A percentile compares a stretch with the other conserved stretches of the same genome.
Conservation (phyloP, 35 echinoderm and acorn worm species). For the Amphiura filiformis region DNA sequence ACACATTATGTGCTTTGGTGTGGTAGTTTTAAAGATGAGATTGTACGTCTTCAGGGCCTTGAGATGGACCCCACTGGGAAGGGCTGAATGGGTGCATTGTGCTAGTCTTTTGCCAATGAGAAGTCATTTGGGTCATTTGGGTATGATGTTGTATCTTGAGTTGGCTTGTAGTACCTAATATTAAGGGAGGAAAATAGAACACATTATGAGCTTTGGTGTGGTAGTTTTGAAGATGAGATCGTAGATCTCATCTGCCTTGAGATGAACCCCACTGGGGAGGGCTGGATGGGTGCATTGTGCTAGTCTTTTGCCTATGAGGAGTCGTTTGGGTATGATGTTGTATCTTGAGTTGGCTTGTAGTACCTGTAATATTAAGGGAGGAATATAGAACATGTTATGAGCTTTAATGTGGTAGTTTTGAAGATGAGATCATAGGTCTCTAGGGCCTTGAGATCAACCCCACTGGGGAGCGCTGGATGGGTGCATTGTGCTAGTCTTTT, state of each 20-base stretch:
- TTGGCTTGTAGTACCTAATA: slow-evolving; percentile 83
- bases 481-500: slow-evolving; percentile 99
- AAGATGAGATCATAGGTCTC: slow-evolving; percentile 92
- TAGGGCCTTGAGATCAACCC: slow-evolving; percentile 94
- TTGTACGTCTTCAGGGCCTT: slow-evolving; percentile 95
- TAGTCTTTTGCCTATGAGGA: slow-evolving; percentile 90
- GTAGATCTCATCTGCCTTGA: slow-evolving; percentile 95
- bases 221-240: slow-evolving; percentile 50
- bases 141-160: slow-evolving; percentile 78
- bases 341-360: slow-evolving; percentile 84
- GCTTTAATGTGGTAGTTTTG: no score
- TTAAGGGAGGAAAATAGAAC: slow-evolving; percentile 6
- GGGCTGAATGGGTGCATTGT: slow-evolving; percentile 98
- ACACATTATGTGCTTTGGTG: no score
- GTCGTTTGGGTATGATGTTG: slow-evolving; percentile 79
- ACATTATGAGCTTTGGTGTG: no score
- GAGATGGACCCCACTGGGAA: slow-evolving; percentile 96
- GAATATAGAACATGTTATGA: not conserved
- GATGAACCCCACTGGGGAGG: slow-evolving; percentile 94
- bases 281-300: slow-evolving; percentile 99
- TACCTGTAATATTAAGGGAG: slow-evolving; percentile 54
- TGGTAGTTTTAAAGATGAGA: slow-evolving; percentile 36
- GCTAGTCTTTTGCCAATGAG: slow-evolving; percentile 96
- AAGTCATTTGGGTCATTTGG: slow-evolving; percentile 85
- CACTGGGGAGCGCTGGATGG: slow-evolving; percentile 95